These are phyloP conservation scores for Metellina segmentata DNA, from an alignment of 2,888 invertebrate species.

Conservation along the genomic window DNA sequence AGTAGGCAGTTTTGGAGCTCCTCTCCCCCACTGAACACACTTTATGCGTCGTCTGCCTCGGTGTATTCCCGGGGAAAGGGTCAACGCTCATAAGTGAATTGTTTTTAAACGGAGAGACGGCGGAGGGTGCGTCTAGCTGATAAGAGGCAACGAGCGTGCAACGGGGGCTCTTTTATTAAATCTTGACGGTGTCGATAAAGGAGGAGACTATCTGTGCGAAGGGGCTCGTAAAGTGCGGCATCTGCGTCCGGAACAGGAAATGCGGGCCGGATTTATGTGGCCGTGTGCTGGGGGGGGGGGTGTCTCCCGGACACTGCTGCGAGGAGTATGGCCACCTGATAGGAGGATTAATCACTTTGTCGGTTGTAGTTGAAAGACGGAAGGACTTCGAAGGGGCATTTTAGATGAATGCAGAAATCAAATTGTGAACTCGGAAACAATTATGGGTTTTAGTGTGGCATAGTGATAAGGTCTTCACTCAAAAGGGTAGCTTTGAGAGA, in stretches of 20 bases:
- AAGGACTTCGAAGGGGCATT: not conserved
- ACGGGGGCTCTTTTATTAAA: slow-evolving; percentile 56
- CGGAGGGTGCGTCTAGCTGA: slow-evolving; percentile 36
- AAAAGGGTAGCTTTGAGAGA: too few relatives aligned
- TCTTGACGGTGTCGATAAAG: slow-evolving; percentile 47
- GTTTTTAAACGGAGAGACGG: slow-evolving; percentile 49
- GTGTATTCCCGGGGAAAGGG: not conserved
- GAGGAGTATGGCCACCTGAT: too few relatives aligned
- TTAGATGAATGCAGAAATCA: not conserved
- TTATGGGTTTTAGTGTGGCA: not conserved
- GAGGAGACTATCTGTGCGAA: not conserved
- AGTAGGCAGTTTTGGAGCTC: too few relatives aligned
- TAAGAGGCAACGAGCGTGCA: slow-evolving; percentile 38
- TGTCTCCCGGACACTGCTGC: not conserved
- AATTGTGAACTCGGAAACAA: not conserved
- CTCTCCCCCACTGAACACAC: not conserved
- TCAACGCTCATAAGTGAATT: slow-evolving; percentile 27
- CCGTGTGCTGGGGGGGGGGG: slow-evolving; percentile 2
- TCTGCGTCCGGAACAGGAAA: slow-evolving; percentile 42
- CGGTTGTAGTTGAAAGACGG: slow-evolving; percentile 4
- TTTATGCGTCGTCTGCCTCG: not conserved
- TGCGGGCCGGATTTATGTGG: slow-evolving; percentile 52
- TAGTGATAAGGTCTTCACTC: too few relatives aligned
- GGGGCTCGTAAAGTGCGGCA: slow-evolving; percentile 17
- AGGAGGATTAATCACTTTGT: slow-evolving; percentile 21